These are phyloP conservation scores for Lottia scabra DNA, from an alignment of 2,888 invertebrate species.

Conservation along the genomic window DNA sequence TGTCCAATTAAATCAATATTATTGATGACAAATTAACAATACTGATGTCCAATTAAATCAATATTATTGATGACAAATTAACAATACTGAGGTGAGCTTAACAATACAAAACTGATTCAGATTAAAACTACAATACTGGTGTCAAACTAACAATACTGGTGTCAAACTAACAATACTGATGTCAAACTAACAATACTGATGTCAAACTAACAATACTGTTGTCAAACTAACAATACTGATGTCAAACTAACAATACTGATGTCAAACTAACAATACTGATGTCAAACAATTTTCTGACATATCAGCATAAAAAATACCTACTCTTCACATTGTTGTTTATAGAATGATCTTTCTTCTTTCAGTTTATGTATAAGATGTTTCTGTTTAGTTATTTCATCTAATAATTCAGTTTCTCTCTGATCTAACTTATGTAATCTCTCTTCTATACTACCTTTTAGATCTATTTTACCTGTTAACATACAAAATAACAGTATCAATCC, in stretches of 20 bases:
- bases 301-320: constrained; percentile 38
- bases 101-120: too few relatives aligned
- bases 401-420: constrained; percentile 64
- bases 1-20: too few relatives aligned
- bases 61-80: neutral
- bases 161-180: too few relatives aligned
- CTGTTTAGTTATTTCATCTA: constrained; percentile 59
- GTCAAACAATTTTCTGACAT: too few relatives aligned
- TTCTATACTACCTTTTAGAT: constrained; percentile 59
- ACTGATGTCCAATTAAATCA: too few relatives aligned
- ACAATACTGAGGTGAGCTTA: too few relatives aligned
- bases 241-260: neutral
- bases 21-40: too few relatives aligned
- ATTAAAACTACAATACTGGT: too few relatives aligned
- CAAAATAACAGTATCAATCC: neutral
- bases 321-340: constrained; percentile 42
- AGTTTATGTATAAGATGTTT: constrained; percentile 50
- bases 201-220: too few relatives aligned
- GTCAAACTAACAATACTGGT: too few relatives aligned
- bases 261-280: neutral
- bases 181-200: too few relatives aligned
- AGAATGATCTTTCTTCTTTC: constrained; percentile 51
- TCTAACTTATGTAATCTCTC: constrained; percentile 64
- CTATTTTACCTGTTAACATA: constrained; percentile 56
- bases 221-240: neutral